Base-by-base conservation (phyloP, 2,888 invertebrate species). In the Amphipoea oculea region DNA sequence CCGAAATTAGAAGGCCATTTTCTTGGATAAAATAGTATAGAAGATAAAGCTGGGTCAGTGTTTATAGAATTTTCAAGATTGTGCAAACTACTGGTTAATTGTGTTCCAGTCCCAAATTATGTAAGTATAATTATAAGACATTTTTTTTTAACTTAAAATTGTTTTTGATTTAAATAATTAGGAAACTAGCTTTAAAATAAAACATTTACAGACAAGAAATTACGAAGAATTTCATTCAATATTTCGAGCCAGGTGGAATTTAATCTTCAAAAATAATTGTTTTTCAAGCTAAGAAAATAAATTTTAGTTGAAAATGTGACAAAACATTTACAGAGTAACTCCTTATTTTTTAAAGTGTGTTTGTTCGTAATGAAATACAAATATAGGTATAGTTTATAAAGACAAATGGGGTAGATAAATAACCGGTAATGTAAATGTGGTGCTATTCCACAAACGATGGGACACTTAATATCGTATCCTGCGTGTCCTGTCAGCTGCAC, bases 1-100 rank as follows among this genome's bases (percentile, higher is more conserved):
- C 89, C 90, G 89, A 91, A 92, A 90, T 90, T 87, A 90, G 90
- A 92, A 93, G 91, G 91, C 92, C 90, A 89, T 92, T 90, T 88
- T 79, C 76, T 87, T 77, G 66, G 76, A 83, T 75, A 74, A 86
- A 86, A 74, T 75, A 51, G 45, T 82, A n/a, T n/a, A 70, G 42
- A 23, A 63, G 51, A 23, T 57, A 69, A 86, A 69, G 63, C 60
- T 69, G 71, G 40, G 42, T 76, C 63, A 48, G 84, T 66, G 65
- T 65, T 70, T 12, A 23, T 66, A 78, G 29, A 82, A 65, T 63
- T 78, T 71, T 78, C 9, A 20, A 82, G 65, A 68, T 60, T 29
- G 71, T 83, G 73, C 63, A 51, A 36, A 57, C 72, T 78, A 83
- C 72, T 66, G 20, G 48, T 66, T 57, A 86, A 71, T 65, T 54